Percentiles rank a stretch among this genome's conserved stretches.
Evolutionary conservation across 2,113 vertebrate species (phyloP).

Genomic region (Lepus americanus): DNA sequence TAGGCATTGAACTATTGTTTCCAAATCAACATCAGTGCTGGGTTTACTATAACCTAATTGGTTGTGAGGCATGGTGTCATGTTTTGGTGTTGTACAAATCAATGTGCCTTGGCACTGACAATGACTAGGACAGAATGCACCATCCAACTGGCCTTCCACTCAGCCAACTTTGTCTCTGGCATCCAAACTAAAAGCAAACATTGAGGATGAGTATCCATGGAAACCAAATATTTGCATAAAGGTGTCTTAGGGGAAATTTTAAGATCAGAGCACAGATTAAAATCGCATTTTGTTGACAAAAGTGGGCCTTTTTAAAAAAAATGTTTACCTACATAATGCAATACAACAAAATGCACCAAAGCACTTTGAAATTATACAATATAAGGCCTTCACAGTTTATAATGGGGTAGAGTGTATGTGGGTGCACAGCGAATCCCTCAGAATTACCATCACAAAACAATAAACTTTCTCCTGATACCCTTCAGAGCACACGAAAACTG

Average conservation of each 20-base stretch:
- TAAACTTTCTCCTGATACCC: constrained; percentile 2
- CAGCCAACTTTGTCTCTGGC: constrained; percentile 39
- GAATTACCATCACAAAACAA: constrained; percentile 20
- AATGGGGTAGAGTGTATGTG: accelerated
- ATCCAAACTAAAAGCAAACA: background rate
- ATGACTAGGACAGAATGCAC: background rate
- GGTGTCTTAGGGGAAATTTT: background rate
- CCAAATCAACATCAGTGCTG: constrained; percentile 29
- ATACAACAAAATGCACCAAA: background rate
- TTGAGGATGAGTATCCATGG: constrained; percentile 61
- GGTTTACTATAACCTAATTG: background rate
- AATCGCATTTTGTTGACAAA: background rate
- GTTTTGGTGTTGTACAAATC: constrained; percentile 47
- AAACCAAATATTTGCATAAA: constrained; percentile 82
- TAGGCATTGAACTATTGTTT: constrained; percentile 54
- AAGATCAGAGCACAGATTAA: constrained; percentile 47
- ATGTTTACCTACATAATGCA: background rate
- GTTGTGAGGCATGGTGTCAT: background rate
- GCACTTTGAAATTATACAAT: background rate
- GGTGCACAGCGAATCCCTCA: background rate
- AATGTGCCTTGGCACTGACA: constrained; percentile 12
- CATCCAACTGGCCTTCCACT: background rate
- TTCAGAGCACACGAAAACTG: background rate
- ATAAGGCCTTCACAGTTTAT: background rate
- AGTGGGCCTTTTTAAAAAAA: background rate